These are phyloP conservation scores for Coreoperca whiteheadi DNA, from an alignment of 2,113 vertebrate species.

Conservation along the genomic window DNA sequence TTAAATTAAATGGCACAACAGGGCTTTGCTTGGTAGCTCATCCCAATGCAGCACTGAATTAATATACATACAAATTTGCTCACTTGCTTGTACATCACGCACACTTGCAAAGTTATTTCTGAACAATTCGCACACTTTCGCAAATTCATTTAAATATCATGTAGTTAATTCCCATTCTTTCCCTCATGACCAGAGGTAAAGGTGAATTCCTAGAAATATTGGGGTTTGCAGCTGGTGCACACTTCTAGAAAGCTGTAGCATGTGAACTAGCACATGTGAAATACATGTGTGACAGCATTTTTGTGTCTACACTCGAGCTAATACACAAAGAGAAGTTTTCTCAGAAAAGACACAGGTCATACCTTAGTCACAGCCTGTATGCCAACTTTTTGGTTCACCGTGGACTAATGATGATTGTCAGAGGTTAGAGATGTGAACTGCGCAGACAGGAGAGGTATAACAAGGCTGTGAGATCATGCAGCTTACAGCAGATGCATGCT, in stretches of 20 bases:
- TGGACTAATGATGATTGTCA: constrained; percentile 21
- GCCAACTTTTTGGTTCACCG: constrained; percentile 14
- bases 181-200: background rate
- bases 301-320: background rate
- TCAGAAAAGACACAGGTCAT: background rate
- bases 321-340: background rate
- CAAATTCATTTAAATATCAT: constrained; percentile 28
- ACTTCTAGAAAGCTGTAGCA: background rate
- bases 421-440: constrained; percentile 29
- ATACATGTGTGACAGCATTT: background rate
- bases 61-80: constrained; percentile 48
- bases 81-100: constrained; percentile 31
- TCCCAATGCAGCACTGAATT: constrained; percentile 25
- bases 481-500: constrained; percentile 45
- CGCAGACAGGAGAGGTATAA: constrained; percentile 25
- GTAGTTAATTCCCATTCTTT: background rate
- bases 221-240: background rate
- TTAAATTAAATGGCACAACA: constrained; percentile 37
- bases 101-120: constrained; percentile 16
- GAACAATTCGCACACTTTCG: background rate
- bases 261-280: constrained; percentile 5
- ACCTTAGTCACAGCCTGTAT: constrained; percentile 4
- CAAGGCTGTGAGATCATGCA: constrained; percentile 40
- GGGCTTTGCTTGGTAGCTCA: constrained; percentile 25
- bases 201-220: background rate